These are phyloP conservation scores for Boloria euphrosyne DNA, from an alignment of 2,888 invertebrate species.

Conservation along the genomic window DNA sequence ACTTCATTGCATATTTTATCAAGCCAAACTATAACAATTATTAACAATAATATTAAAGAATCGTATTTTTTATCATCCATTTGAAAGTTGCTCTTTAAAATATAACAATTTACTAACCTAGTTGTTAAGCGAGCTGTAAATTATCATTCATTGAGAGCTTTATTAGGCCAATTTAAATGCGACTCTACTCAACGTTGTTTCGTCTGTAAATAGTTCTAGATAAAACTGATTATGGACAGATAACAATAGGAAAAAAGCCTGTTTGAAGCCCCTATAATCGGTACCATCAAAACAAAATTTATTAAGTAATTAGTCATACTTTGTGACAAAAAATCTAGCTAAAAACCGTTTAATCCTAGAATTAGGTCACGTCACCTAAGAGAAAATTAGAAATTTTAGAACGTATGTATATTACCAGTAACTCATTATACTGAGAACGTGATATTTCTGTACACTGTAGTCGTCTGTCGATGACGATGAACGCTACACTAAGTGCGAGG, in stretches of 20 bases:
- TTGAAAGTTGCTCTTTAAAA: neutral
- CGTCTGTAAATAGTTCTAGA: conserved; percentile 23
- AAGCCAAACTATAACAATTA: too few species aligned
- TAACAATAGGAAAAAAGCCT: neutral
- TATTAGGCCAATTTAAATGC: conserved; percentile 12
- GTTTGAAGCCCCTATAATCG: conserved; percentile 7
- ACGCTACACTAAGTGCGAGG: conserved; percentile 46
- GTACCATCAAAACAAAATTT: conserved; percentile 17
- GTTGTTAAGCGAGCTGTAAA: conserved; percentile 10
- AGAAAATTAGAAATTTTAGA: conserved; percentile 49
- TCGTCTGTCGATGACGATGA: conserved; percentile 48
- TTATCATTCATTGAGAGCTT: conserved; percentile 6
- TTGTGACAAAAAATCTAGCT: neutral
- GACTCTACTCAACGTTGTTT: conserved; percentile 12
- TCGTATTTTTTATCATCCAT: neutral
- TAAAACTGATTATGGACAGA: conserved; percentile 21
- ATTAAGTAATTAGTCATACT: conserved; percentile 3
- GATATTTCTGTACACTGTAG: conserved; percentile 55
- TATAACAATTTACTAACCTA: neutral
- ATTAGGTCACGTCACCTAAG: conserved; percentile 28
- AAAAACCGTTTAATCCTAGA: neutral
- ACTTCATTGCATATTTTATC: too few species aligned
- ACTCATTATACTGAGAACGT: conserved; percentile 60
- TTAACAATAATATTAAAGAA: too few species aligned
- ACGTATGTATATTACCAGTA: conserved; percentile 48